phyloP scores from a whole-genome alignment of 1,140 invertebrate genomes.

The Procambarus virginalis region DNA sequence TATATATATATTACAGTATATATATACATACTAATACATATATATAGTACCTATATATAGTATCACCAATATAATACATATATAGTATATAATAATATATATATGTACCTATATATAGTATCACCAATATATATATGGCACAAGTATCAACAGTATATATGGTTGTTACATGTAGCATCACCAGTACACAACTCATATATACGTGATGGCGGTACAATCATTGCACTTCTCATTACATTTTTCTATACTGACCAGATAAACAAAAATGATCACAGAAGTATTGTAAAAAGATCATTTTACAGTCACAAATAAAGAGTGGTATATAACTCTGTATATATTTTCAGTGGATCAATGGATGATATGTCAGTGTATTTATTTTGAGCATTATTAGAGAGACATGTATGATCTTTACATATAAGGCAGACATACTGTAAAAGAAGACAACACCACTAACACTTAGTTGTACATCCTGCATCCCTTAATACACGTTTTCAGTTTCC shows the following conservation, averaged over 20 bases:
- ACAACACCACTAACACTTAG: background rate
- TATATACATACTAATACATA: no score
- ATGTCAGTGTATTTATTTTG: constrained; percentile 27
- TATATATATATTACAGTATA: no score
- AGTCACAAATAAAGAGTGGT: background rate
- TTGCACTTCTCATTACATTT: background rate
- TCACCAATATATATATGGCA: no score
- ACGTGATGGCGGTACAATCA: background rate
- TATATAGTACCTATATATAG: no score
- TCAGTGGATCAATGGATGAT: constrained; percentile 25
- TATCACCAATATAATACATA: no score
- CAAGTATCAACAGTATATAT: no score
- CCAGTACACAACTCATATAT: background rate
- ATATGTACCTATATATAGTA: no score
- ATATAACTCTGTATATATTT: background rate
- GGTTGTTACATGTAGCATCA: background rate
- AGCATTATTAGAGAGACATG: constrained; percentile 20
- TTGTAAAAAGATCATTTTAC: background rate
- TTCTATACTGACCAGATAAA: background rate
- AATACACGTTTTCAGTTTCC: no score
- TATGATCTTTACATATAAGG: constrained; percentile 16
- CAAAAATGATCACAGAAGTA: background rate
- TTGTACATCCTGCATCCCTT: background rate
- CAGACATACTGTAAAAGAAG: constrained; percentile 21
- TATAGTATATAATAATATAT: no score